Conservation (phyloP, 2,113 vertebrate genomes). For the Tragelaphus buxtoni region DNA sequence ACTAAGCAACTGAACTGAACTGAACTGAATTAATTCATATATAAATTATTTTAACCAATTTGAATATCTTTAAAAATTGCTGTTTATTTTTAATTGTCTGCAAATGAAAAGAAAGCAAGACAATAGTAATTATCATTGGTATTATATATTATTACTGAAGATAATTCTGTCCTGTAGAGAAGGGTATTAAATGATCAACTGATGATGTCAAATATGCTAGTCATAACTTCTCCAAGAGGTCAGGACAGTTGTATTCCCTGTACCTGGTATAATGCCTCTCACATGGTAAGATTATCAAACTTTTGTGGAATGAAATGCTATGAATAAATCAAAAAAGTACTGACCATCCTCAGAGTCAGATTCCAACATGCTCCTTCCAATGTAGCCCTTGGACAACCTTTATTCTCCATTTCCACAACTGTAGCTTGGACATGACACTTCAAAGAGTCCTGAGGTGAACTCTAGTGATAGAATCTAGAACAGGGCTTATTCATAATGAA, state of each 20-base stretch:
- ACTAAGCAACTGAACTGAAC: no score
- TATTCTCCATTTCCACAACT: neutral
- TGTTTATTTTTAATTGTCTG: neutral
- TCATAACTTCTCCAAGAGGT: neutral
- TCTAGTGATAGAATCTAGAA: neutral
- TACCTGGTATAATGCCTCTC: neutral
- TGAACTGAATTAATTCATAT: neutral
- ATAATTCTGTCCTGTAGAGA: neutral
- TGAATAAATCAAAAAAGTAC: neutral
- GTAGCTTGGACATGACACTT: neutral
- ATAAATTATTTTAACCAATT: neutral
- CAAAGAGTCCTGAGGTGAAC: neutral
- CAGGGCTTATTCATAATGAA: neutral
- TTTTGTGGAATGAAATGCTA: neutral
- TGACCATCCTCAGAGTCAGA: neutral
- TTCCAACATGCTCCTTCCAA: neutral
- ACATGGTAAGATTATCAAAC: neutral
- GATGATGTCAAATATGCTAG: neutral
- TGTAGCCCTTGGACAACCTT: neutral
- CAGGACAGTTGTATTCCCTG: neutral
- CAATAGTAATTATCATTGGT: neutral
- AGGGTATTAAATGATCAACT: neutral
- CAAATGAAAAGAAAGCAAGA: neutral
- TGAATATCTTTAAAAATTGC: neutral
- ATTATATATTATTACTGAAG: neutral